phyloP scores from a whole-genome alignment of 2,888 invertebrate species.

The Lepidonotus clava region DNA sequence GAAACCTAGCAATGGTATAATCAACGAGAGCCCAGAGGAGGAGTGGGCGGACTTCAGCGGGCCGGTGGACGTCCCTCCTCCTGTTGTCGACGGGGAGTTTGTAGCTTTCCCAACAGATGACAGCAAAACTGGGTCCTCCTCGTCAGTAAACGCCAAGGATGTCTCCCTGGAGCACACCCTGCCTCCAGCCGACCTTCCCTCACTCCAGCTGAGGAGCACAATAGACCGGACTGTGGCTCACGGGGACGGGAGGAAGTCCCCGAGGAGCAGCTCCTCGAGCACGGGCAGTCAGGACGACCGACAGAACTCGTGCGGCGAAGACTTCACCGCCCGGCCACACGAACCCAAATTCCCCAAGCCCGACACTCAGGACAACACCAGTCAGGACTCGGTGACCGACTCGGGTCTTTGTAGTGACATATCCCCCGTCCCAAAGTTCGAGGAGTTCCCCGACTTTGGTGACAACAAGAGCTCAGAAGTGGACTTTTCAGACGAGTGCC shows the following conservation, averaged over 20 bases:
- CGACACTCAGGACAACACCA: conserved; percentile 55
- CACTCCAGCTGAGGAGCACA: conserved; percentile 19
- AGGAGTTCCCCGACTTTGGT: conserved; percentile 52
- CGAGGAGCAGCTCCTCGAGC: conserved; percentile 40
- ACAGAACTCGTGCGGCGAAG: conserved; percentile 19
- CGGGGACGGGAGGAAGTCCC: conserved; percentile 26
- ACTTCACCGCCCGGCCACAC: conserved; percentile 12
- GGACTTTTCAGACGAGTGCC: conserved; percentile 39
- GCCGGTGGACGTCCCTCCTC: neutral
- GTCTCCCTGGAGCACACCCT: neutral
- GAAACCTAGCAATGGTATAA: neutral
- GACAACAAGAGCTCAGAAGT: conserved; percentile 44
- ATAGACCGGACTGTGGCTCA: conserved; percentile 38
- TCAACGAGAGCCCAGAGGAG: neutral
- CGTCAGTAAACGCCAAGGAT: conserved; percentile 4
- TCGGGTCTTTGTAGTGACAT: conserved; percentile 56
- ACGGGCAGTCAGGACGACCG: conserved; percentile 23
- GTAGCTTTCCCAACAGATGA: conserved; percentile 31
- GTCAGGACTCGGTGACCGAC: conserved; percentile 56
- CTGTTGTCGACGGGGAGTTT: conserved; percentile 34
- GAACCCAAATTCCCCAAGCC: conserved; percentile 16
- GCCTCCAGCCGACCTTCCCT: neutral
- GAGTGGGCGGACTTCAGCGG: conserved; percentile 49
- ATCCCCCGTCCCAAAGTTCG: conserved; percentile 55
- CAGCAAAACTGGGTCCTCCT: conserved; percentile 15